Evolutionary conservation across 2,113 vertebrate species (phyloP).

Genomic region (Lophius piscatorius): DNA sequence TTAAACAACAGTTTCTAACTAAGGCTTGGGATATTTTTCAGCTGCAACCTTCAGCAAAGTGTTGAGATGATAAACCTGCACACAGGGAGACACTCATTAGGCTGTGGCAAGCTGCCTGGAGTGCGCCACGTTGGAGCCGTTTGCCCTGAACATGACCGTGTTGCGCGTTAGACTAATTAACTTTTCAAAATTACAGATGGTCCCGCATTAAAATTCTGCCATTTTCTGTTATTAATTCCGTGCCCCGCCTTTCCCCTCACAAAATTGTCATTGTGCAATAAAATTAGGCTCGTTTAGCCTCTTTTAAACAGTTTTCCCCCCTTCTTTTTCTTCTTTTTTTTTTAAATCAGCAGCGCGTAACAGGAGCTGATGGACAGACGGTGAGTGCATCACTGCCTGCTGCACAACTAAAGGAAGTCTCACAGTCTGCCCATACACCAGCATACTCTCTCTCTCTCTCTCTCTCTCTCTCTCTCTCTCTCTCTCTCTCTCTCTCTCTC

Average conservation of each 20-base stretch:
- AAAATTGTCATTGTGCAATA: conserved; percentile 38
- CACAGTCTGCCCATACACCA: conserved; percentile 45
- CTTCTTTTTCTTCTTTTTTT: conserved; percentile 2
- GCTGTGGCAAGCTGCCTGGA: conserved; percentile 73
- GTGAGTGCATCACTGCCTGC: conserved; percentile 34
- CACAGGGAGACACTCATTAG: conserved; percentile 75
- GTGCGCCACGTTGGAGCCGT: conserved; percentile 72
- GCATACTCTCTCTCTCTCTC: conserved; percentile 24
- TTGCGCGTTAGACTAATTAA: conserved; percentile 74
- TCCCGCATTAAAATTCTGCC: conserved; percentile 66
- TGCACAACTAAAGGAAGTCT: conserved; percentile 47
- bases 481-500: no score
- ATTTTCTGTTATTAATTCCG: conserved; percentile 58
- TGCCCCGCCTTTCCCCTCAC: conserved; percentile 24
- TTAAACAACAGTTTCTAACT: no score
- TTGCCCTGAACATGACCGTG: conserved; percentile 77
- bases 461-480: no score
- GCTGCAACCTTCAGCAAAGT: conserved; percentile 75
- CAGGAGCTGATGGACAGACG: conserved; percentile 44
- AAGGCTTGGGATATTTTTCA: conserved; percentile 74
- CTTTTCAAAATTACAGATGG: conserved; percentile 77
- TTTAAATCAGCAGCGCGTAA: conserved; percentile 35
- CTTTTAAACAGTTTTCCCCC: no score
- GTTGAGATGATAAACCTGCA: conserved; percentile 64
- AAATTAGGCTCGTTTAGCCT: conserved; percentile 16